Percentiles rank a stretch among this genome's conserved stretches.
Conservation (phyloP, 2,113 vertebrate species). For the Choloepus hoffmanni region DNA sequence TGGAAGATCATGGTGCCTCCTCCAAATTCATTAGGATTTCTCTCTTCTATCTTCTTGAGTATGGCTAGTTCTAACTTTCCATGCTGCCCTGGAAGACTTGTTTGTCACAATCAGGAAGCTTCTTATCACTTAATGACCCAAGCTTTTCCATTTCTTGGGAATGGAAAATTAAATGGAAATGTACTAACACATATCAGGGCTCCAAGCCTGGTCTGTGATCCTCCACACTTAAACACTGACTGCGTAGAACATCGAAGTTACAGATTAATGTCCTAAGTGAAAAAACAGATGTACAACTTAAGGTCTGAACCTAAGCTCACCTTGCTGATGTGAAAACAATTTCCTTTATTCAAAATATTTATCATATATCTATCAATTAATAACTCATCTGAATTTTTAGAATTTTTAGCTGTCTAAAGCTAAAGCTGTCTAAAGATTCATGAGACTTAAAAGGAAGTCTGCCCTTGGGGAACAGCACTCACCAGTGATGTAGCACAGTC, state of each 20-base stretch:
- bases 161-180: constrained; percentile 64
- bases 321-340: background rate
- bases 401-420: background rate
- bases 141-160: constrained; percentile 46
- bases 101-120: constrained; percentile 54
- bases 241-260: background rate
- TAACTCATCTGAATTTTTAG: background rate
- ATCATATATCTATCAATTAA: background rate
- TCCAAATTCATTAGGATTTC: background rate
- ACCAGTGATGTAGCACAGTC: no score
- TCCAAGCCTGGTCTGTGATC: background rate
- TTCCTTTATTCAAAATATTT: background rate
- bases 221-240: background rate
- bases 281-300: background rate
- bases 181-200: background rate
- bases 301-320: background rate
- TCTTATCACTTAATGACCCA: constrained; percentile 64
- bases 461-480: background rate
- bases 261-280: background rate
- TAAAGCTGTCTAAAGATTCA: background rate
- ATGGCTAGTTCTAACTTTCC: background rate
- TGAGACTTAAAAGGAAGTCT: background rate
- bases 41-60: background rate
- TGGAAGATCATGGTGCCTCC: background rate
- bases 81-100: background rate